These are phyloP conservation scores for Gryllus longicercus DNA, from an alignment of 2,888 invertebrate genomes.

Conservation along the genomic window DNA sequence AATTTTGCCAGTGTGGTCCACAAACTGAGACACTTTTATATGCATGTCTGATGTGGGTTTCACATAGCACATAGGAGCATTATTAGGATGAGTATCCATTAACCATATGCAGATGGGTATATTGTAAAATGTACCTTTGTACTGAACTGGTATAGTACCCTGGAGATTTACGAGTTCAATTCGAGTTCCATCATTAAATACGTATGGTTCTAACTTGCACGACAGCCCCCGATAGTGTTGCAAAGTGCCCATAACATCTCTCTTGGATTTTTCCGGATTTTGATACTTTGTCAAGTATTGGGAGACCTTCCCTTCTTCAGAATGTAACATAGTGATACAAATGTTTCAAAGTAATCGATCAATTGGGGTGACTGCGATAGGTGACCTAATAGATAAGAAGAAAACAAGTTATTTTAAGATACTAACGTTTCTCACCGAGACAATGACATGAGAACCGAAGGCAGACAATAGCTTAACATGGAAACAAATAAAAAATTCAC, in stretches of 20 bases:
- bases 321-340: slow-evolving; percentile 1
- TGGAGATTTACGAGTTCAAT: slow-evolving; percentile 50
- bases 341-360: no score
- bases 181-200: slow-evolving; percentile 51
- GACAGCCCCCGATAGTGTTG: slow-evolving; percentile 62
- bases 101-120: slow-evolving; percentile 96
- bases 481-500: no score
- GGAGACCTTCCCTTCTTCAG: slow-evolving; percentile 52
- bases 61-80: slow-evolving; percentile 93
- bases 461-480: no score
- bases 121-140: slow-evolving; percentile 68
- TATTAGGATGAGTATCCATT: slow-evolving; percentile 94
- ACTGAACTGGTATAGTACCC: slow-evolving; percentile 54
- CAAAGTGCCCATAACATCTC: slow-evolving; percentile 64
- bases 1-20: slow-evolving; percentile 92
- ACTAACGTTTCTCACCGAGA: no score
- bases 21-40: slow-evolving; percentile 90
- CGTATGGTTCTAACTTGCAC: slow-evolving; percentile 60
- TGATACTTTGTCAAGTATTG: slow-evolving; percentile 61
- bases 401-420: no score
- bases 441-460: no score
- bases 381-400: no score
- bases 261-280: slow-evolving; percentile 62
- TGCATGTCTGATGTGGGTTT: slow-evolving; percentile 93
- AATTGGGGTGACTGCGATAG: no score